A percentile compares a stretch with the other conserved stretches of the same genome.
These are phyloP conservation scores for Operophtera brumata DNA, from an alignment of 2,888 invertebrate species.

Conservation along the genomic window DNA sequence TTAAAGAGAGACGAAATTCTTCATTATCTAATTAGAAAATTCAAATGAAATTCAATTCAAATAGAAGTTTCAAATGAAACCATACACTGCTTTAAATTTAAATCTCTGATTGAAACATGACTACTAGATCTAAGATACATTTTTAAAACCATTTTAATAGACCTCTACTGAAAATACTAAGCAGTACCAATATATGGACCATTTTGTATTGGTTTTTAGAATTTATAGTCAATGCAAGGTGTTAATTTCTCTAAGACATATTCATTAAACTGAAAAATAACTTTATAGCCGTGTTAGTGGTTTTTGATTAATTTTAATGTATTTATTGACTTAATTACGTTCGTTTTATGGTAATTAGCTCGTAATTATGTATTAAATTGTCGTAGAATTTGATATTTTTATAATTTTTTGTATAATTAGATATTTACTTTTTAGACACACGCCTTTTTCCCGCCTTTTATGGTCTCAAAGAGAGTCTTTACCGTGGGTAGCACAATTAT, in stretches of 20 bases:
- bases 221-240: slow-evolving; percentile 36
- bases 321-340: slow-evolving; percentile 38
- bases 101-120: slow-evolving; percentile 12
- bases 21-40: too few species aligned
- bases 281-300: slow-evolving; percentile 34
- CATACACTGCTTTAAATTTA: slow-evolving; percentile 10
- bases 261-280: slow-evolving; percentile 48
- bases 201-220: slow-evolving; percentile 20
- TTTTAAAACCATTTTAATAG: slow-evolving; percentile 14
- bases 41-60: too few species aligned
- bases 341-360: slow-evolving; percentile 41
- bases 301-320: slow-evolving; percentile 40
- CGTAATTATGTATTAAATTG: slow-evolving; percentile 43
- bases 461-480: too few species aligned
- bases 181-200: slow-evolving; percentile 6
- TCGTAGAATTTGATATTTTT: slow-evolving; percentile 33
- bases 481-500: too few species aligned
- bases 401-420: slow-evolving; percentile 40
- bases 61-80: slow-evolving; percentile 21
- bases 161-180: neutral
- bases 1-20: too few species aligned
- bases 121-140: slow-evolving; percentile 4
- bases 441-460: too few species aligned
- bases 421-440: slow-evolving; percentile 12
- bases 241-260: slow-evolving; percentile 45